Conservation (phyloP, 2,888 invertebrate genomes). For the Nowickia ferox region DNA sequence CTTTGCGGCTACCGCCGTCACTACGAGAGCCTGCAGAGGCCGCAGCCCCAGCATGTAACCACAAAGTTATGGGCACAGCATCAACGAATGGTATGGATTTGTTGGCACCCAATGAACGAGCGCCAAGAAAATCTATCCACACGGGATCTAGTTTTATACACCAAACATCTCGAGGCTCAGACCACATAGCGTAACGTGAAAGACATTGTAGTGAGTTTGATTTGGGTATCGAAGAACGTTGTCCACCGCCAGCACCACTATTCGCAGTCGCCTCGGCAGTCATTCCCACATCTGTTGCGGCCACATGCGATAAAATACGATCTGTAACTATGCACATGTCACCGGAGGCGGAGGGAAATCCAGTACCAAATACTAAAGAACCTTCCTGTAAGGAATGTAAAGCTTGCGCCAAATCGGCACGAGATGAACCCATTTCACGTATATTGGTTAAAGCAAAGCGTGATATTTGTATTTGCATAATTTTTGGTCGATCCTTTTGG, state of each 20-base stretch:
- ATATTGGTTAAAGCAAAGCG: slow-evolving; percentile 87
- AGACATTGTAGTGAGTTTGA: slow-evolving; percentile 80
- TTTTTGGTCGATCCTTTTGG: slow-evolving; percentile 94
- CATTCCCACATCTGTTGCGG: slow-evolving; percentile 83
- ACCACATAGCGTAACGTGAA: slow-evolving; percentile 87
- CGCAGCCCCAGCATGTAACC: slow-evolving; percentile 85
- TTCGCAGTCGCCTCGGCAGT: slow-evolving; percentile 70
- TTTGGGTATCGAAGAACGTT: slow-evolving; percentile 75
- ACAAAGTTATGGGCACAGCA: slow-evolving; percentile 93
- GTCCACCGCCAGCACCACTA: slow-evolving; percentile 73
- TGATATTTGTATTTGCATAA: slow-evolving; percentile 87
- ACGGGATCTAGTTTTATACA: slow-evolving; percentile 94
- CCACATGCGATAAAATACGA: slow-evolving; percentile 91
- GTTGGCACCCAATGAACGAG: slow-evolving; percentile 88
- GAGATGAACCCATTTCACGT: slow-evolving; percentile 85
- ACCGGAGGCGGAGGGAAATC: slow-evolving; percentile 88
- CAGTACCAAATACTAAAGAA: slow-evolving; percentile 89
- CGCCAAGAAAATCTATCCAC: slow-evolving; percentile 96
- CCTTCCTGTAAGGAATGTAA: slow-evolving; percentile 90
- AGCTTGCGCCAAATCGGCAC: slow-evolving; percentile 91
- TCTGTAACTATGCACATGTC: slow-evolving; percentile 92
- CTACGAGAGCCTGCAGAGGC: slow-evolving; percentile 53
- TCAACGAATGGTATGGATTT: slow-evolving; percentile 92
- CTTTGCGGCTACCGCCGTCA: slow-evolving; percentile 57
- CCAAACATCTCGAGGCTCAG: slow-evolving; percentile 94